Base-by-base conservation (phyloP, 2,797 vertebrate species). In the Bradypus variegatus region DNA sequence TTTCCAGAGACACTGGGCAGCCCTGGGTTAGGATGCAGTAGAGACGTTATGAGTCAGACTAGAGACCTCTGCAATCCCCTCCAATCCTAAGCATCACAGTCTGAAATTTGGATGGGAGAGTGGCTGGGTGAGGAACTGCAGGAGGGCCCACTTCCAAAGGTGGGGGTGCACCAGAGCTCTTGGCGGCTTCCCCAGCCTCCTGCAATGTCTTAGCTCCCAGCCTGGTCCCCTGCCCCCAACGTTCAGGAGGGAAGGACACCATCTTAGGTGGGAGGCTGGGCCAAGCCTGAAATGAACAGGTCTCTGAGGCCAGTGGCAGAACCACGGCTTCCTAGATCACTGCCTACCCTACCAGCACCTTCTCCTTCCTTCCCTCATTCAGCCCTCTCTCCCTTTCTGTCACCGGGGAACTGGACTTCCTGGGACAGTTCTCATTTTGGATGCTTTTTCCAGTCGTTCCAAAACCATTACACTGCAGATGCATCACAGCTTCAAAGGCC, bases 361-460 rank as follows among this genome's bases (percentile, higher is more conserved):
- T 9, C 80, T 36, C 64, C n/a, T 6, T n/a, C 2, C 38, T 69
- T 6, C 6, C 2, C 45, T 60, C 36, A 23, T 19, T 29, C 25
- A 23, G 29, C 33, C n/a, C 36, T 69, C 45, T 65, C 50, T 4
- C 33, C 15, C 65, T 65, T 60, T 3, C 36, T 16, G 16, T 31
- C n/a, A 29, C 38, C 0, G 41, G 23, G n/a, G n/a, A 33, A 33
- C 84, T 60, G 48, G n/a, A 77, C 21, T 73, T 53, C 25, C 87
- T 10, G 25, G 8, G 29, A 33, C 55, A 58, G 8, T 41, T 55
- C 72, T 80, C 38, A 18, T 4, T 95, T 95, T 93, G 90, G 86
- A 33, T 94, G 77, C 94, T 93, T 92, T 3, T 94, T 94, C 96
- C 95, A 95, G 85, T 92, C 89, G 15, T 6, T 23, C 13, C 9